A percentile compares a stretch with the other conserved stretches of the same genome.
Conservation (phyloP, 2,888 invertebrate species). For the Quadriops clusia region DNA sequence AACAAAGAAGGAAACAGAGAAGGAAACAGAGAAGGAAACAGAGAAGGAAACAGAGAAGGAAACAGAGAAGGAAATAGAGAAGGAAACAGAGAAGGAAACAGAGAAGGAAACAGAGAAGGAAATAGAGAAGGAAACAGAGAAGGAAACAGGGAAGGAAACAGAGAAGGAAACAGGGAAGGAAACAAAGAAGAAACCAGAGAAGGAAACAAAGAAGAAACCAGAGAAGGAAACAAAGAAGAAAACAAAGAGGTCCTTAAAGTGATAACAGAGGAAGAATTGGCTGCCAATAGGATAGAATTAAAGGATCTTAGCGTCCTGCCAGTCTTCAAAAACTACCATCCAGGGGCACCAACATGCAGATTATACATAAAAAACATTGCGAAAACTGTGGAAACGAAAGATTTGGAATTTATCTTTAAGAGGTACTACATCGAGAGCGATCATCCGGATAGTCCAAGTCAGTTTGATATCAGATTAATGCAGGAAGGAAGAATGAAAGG, state of each 20-base stretch:
- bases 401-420: conserved; percentile 64
- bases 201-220: conserved; percentile 21
- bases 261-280: conserved; percentile 53
- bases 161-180: conserved; percentile 4
- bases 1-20: too few species aligned
- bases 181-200: conserved; percentile 3
- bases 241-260: too few species aligned
- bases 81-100: too few species aligned
- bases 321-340: conserved; percentile 76
- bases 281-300: conserved; percentile 53
- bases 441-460: conserved; percentile 30
- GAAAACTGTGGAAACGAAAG: conserved; percentile 63
- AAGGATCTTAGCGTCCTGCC: conserved; percentile 62
- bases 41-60: too few species aligned
- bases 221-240: conserved; percentile 19
- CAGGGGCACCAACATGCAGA: conserved; percentile 69
- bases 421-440: conserved; percentile 42
- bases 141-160: conserved; percentile 13
- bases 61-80: too few species aligned
- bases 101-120: too few species aligned
- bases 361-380: conserved; percentile 88
- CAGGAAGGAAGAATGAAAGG: conserved; percentile 94
- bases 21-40: too few species aligned
- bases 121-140: conserved; percentile 16
- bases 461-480: conserved; percentile 69